phyloP scores from a whole-genome alignment of 2,113 vertebrate species.

The Melanocharis versteri region DNA sequence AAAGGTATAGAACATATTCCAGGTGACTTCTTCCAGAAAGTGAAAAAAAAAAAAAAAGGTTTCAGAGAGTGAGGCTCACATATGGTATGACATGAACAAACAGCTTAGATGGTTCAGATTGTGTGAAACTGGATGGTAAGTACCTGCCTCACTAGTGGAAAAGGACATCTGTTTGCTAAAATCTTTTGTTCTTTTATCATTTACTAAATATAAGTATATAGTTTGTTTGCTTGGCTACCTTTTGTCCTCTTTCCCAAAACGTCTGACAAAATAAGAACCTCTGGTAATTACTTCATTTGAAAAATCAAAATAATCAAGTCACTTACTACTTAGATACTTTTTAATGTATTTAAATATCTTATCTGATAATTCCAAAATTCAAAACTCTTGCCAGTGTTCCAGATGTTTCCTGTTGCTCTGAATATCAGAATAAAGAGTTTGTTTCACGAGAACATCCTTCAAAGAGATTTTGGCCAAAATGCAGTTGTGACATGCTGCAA shows the following conservation, averaged over 20 bases:
- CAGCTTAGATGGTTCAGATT: not conserved
- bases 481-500: not conserved
- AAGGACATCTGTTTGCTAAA: not conserved
- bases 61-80: not conserved
- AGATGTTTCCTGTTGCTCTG: not conserved
- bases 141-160: not conserved
- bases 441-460: not conserved
- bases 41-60: not conserved
- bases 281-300: not conserved
- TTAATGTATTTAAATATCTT: not conserved
- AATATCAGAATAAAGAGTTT: not conserved
- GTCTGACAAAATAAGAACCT: not conserved
- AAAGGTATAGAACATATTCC: not conserved
- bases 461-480: conserved; percentile 41
- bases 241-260: not conserved
- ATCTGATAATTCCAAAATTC: not conserved
- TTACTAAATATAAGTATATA: not conserved
- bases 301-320: not conserved
- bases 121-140: not conserved
- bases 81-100: not conserved
- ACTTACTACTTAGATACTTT: not conserved
- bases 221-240: not conserved
- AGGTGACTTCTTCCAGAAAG: not conserved
- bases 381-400: not conserved
- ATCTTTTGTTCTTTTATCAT: not conserved